These are phyloP conservation scores for Saxidomus purpurata DNA, from an alignment of 1,140 invertebrate species.

Conservation along the genomic window DNA sequence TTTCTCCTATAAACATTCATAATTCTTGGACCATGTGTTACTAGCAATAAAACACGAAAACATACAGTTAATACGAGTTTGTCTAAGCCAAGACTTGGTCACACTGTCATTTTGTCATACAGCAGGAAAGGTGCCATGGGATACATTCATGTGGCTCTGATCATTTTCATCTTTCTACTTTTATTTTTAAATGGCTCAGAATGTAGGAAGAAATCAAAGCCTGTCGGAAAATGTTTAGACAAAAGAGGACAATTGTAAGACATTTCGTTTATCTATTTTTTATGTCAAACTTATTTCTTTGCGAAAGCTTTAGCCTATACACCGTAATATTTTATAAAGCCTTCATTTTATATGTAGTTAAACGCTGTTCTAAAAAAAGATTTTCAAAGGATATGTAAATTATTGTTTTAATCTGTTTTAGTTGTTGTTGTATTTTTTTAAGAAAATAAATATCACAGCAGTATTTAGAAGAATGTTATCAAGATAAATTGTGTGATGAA, in stretches of 20 bases:
- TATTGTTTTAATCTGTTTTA: too few relatives aligned
- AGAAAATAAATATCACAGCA: too few relatives aligned
- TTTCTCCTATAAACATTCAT: too few relatives aligned
- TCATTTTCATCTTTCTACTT: neutral
- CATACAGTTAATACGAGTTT: too few relatives aligned
- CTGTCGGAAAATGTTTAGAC: neutral
- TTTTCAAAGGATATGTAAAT: too few relatives aligned
- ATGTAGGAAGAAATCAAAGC: neutral
- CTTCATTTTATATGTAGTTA: too few relatives aligned
- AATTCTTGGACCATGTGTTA: neutral
- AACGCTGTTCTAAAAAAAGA: too few relatives aligned
- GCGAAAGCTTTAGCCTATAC: too few relatives aligned
- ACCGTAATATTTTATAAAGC: too few relatives aligned
- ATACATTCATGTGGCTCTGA: neutral
- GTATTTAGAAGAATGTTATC: too few relatives aligned
- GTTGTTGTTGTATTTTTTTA: too few relatives aligned
- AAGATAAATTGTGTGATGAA: too few relatives aligned
- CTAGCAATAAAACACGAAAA: neutral
- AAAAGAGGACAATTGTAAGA: slow-evolving; percentile 9
- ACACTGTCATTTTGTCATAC: neutral
- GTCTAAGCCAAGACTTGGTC: neutral
- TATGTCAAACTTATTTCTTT: neutral
- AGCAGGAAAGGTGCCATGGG: neutral
- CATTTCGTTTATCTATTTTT: neutral
- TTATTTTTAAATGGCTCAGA: neutral